phyloP scores from a whole-genome alignment of 37 sponge, comb jelly and placozoan genomes.

The Oopsacas minuta region DNA sequence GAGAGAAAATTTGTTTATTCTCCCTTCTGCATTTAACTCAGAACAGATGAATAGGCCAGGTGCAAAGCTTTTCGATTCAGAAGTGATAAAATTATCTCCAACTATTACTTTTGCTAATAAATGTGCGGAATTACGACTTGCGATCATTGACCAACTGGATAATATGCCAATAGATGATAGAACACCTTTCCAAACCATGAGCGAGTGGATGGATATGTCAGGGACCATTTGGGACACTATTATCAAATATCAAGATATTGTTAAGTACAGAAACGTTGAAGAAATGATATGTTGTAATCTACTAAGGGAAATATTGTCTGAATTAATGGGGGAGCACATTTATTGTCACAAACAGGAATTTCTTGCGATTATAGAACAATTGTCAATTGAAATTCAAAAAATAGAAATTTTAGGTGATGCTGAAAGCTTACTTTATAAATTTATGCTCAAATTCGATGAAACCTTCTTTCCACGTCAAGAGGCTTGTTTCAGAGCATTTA shows the following conservation, averaged over 20 bases:
- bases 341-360: not conserved
- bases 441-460: not conserved
- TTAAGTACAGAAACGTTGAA: not conserved
- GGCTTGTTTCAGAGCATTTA: not conserved
- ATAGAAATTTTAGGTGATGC: not conserved
- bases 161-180: not conserved
- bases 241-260: not conserved
- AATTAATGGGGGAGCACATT: not conserved
- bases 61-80: not conserved
- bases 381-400: not conserved
- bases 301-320: not conserved
- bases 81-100: not conserved
- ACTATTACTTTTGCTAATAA: not conserved
- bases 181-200: not conserved
- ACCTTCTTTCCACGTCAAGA: not conserved
- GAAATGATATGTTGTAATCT: not conserved
- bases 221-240: not conserved
- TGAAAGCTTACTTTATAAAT: not conserved
- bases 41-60: not conserved
- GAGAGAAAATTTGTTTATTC: not conserved
- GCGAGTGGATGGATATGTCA: slow-evolving; percentile 5
- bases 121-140: not conserved
- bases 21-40: not conserved
- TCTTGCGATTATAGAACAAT: not conserved
- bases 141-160: not conserved